Evolutionary conservation across 2,797 vertebrate genomes (phyloP).

Genomic region (Onychomys torridus): DNA sequence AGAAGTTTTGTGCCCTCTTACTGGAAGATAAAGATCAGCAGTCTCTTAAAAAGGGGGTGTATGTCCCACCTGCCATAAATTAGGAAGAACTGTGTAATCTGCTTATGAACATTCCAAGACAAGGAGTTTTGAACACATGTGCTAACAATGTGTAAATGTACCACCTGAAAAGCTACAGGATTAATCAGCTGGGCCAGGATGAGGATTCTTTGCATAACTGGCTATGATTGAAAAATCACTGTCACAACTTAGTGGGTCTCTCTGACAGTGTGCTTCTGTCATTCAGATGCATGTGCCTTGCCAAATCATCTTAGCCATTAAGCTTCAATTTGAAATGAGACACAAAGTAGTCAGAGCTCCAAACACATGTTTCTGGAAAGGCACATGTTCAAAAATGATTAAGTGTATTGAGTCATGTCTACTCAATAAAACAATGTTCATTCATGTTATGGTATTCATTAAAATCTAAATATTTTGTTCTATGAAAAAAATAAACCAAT

Average conservation of each 20-base stretch:
- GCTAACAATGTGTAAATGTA: slow-evolving; percentile 34
- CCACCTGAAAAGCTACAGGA: slow-evolving; percentile 47
- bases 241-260: not conserved
- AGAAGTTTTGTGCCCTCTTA: not conserved
- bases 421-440: not conserved
- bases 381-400: not conserved
- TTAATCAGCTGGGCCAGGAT: not conserved
- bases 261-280: not conserved
- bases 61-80: not conserved
- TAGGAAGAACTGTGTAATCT: not conserved
- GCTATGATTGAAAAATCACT: slow-evolving; percentile 16
- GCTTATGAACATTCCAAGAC: not conserved
- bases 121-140: slow-evolving; percentile 19
- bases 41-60: slow-evolving; percentile 7
- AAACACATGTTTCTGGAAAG: not conserved
- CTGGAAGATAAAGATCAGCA: slow-evolving; percentile 19
- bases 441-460: not conserved
- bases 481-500: slow-evolving; percentile 13
- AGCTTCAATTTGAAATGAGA: slow-evolving; percentile 3
- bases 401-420: not conserved
- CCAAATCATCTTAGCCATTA: not conserved
- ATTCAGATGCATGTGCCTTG: not conserved
- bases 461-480: slow-evolving; percentile 27
- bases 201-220: slow-evolving; percentile 28
- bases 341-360: slow-evolving; percentile 3